These are phyloP conservation scores for Drepanosiphum platanoidis DNA, from an alignment of 2,888 invertebrate species.

Conservation along the genomic window DNA sequence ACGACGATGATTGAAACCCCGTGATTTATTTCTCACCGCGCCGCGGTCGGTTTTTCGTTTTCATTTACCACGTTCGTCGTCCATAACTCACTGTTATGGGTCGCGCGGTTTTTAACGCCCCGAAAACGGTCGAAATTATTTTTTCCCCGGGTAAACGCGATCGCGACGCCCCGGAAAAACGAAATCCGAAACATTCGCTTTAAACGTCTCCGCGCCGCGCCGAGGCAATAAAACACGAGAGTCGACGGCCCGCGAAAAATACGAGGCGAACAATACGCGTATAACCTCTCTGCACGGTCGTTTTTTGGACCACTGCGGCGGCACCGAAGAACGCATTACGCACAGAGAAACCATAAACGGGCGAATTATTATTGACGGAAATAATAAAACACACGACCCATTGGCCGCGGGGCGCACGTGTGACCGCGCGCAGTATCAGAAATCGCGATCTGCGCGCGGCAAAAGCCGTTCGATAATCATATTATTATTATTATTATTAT, in stretches of 20 bases:
- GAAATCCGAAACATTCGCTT: too few relatives aligned
- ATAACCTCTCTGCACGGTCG: neutral
- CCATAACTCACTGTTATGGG: neutral
- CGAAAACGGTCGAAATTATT: neutral
- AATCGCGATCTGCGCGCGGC: slow-evolving; percentile 1
- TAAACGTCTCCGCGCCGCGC: too few relatives aligned
- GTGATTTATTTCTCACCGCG: slow-evolving; percentile 43
- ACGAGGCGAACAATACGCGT: neutral
- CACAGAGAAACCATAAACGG: too few relatives aligned
- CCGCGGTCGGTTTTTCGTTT: slow-evolving; percentile 2
- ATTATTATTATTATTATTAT: neutral
- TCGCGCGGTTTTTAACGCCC: neutral
- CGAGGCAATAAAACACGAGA: too few relatives aligned
- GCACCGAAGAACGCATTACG: too few relatives aligned
- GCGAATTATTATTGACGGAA: slow-evolving; percentile 32
- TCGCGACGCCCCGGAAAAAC: too few relatives aligned
- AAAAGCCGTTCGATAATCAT: slow-evolving; percentile 28
- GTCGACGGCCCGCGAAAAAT: too few relatives aligned
- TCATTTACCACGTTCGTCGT: slow-evolving; percentile 11
- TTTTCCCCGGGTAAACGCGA: too few relatives aligned
- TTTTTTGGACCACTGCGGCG: neutral
- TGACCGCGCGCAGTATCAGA: slow-evolving; percentile 3
- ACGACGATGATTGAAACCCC: slow-evolving; percentile 44
- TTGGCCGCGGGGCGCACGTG: neutral
- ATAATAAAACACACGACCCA: slow-evolving; percentile 28